These are phyloP conservation scores for Alfaro cultratus DNA, from an alignment of 2,797 vertebrate species.

Conservation along the genomic window DNA sequence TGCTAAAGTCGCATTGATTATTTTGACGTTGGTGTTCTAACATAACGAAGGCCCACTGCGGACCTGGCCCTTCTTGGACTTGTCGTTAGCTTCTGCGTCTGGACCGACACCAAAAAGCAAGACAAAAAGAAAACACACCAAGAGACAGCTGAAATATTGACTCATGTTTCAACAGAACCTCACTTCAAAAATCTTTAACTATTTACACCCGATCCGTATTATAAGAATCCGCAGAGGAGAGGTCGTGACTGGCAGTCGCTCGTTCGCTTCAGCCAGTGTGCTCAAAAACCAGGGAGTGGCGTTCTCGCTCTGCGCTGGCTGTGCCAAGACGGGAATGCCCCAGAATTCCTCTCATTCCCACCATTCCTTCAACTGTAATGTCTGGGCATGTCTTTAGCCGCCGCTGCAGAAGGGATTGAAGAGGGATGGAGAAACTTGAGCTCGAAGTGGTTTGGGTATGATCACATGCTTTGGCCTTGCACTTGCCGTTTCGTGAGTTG, in stretches of 20 bases:
- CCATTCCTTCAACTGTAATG: constrained; percentile 75
- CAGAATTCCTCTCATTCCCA: constrained; percentile 81
- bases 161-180: not conserved
- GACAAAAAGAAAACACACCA: not conserved
- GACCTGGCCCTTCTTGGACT: too few relatives aligned
- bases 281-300: constrained; percentile 61
- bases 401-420: constrained; percentile 21
- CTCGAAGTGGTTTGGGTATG: not conserved
- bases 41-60: too few relatives aligned
- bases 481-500: not conserved
- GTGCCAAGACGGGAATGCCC: constrained; percentile 78
- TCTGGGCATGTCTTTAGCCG: constrained; percentile 76
- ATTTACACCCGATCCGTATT: not conserved
- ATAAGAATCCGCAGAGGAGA: not conserved
- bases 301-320: constrained; percentile 45
- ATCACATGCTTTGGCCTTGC: constrained; percentile 1
- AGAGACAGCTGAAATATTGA: not conserved
- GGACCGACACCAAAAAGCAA: not conserved
- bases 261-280: constrained; percentile 25
- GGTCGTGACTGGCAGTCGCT: constrained; percentile 16
- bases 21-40: not conserved
- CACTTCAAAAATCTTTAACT: not conserved
- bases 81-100: not conserved
- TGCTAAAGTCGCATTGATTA: not conserved
- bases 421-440: constrained; percentile 2